Conservation (phyloP, 2,113 vertebrate genomes). For the Irena cyanogastra region DNA sequence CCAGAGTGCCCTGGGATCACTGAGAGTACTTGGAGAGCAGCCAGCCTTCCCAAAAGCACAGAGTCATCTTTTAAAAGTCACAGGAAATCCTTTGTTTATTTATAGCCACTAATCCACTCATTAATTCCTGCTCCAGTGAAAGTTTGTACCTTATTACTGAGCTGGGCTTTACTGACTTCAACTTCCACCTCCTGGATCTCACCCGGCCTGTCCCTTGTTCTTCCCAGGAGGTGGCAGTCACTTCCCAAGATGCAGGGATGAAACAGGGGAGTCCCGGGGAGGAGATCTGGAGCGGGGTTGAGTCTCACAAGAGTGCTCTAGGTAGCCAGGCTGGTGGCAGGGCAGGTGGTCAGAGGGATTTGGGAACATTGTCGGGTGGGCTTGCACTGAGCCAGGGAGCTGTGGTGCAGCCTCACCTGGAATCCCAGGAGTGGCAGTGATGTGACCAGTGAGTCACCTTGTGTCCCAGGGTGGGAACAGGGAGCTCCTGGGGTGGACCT, state of each 20-base stretch:
- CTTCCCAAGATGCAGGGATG: background rate
- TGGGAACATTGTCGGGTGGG: accelerated
- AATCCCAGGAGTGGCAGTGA: background rate
- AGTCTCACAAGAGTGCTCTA: background rate
- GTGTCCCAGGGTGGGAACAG: background rate
- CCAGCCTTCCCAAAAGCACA: background rate
- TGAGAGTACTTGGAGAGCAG: background rate
- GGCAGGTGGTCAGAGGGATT: background rate
- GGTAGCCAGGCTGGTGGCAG: background rate
- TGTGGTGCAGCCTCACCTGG: background rate
- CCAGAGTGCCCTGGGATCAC: background rate
- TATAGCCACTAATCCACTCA: background rate
- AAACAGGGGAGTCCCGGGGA: background rate
- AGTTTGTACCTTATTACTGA: background rate
- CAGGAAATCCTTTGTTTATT: background rate
- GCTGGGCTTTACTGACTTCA: background rate
- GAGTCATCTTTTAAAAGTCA: background rate
- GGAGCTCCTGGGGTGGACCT: background rate
- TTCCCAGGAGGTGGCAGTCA: background rate
- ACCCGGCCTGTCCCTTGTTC: background rate
- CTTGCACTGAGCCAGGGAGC: background rate
- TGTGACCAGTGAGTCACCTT: accelerated
- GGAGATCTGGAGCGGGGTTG: background rate
- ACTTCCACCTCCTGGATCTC: background rate
- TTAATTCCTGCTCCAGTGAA: background rate